Evolutionary conservation across 2,797 vertebrate genomes (phyloP), one percentile per base, ranked within the genome.

Genomic region (Saxicola maurus): DNA sequence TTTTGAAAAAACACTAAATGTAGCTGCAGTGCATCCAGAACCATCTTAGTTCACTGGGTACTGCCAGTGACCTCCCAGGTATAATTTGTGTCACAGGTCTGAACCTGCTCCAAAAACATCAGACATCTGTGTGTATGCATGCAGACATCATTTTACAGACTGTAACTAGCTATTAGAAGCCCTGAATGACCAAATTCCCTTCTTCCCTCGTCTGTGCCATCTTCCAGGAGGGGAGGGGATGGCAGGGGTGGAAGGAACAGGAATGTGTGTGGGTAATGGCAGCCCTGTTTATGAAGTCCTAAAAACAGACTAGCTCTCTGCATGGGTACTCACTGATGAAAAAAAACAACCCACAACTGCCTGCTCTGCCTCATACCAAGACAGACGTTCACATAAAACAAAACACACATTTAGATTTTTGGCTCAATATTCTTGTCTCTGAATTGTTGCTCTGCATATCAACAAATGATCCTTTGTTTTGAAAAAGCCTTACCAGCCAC

Each of bases 371-470:
- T 94, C 48, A 28, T 76, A 93, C 87, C 75, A 86, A 81, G 77
- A 62, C 53, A 92, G 86, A 84, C 11, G 2, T 82, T 91, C 88
- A 56, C 43, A 76, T 56, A 89, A 88, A 95, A 67, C 78, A 93
- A 92, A 93, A 88, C 88, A 86, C 64, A 90, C 75, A 86, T 93
- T 95, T 89, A 84, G 45, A 86, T 91, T 92, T 92, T 90, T 90
- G 80, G 80, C 91, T 92, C 68, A 40, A 40, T 42, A 57, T 51
- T 88, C 78, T 84, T 61, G 65, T 40, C 77, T 90, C 88, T 68
- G 75, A 90, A 91, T 84, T 91, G 86, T 88, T 90, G 68, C 65
- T 94, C 61, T 80, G 72, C 59, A 11, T 88, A 78, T 67, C 74
- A 91, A 92, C 74, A 95, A 91, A 62, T 6, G 72, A 77, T 57